Evolutionary conservation across 2,888 invertebrate genomes (phyloP), one percentile per base, ranked within the genome.

Genomic region (Eubasilissa splendida): DNA sequence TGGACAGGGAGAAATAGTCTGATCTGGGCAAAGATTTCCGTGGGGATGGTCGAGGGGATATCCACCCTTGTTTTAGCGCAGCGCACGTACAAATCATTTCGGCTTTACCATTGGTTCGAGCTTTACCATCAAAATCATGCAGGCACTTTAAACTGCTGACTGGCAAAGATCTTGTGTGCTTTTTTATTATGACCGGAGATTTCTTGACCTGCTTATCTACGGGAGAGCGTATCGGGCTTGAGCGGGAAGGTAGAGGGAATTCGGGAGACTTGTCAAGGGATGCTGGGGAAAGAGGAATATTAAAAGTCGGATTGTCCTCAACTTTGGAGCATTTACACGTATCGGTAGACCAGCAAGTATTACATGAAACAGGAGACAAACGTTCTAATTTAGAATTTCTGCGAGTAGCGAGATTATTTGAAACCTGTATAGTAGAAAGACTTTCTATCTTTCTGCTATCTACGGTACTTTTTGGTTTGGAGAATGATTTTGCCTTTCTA

Each of bases 41-140:
- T 1, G 84, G 82, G 3, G 82, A 82, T 1, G 82, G 82, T 22
- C 79, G 76, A 0, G 83, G 83, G 4, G 83, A 83, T 14, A 82
- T 65, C 59, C 78, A 66, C 3, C 73, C 63, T n/a, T 73, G 71
- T 33, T 71, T 76, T 9, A 63, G 83, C 8, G 63, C n/a, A 58
- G 80, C 76, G 58, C 84, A 84, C 12, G 82, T 77, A 33, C 84
- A 84, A 0, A 80, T 54, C 50, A 79, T 60, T 22, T 84, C 84
- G 12, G 14, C 33, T 77, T 81, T 83, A 33, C 50, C 52, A n/a
- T 73, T 74, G 1, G 42, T 14, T 52, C 33, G 65, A 33, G 71
- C 53, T 22, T 22, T 22, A n/a, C 33, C 66, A 12, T 82, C 83
- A 5, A 70, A 52, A 14, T 70, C 73, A 22, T 79, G 81, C 14